Evolutionary conservation across 1,140 invertebrate genomes (phyloP), one percentile per base, ranked within the genome.

Genomic region (Limonius californicus): DNA sequence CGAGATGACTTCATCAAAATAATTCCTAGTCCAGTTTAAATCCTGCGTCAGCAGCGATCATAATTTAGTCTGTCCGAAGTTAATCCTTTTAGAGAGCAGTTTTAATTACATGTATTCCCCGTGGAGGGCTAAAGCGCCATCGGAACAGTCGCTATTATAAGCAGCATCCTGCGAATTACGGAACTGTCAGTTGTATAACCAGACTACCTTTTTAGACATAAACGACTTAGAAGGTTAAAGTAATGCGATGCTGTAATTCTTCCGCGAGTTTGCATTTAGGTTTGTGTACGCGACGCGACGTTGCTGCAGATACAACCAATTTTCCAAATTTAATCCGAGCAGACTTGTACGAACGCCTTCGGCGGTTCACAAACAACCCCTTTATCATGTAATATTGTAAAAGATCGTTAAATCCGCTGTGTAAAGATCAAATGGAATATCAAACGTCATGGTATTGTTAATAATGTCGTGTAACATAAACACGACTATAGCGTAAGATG

Each of bases 71-170:
- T 68, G 69, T 69, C 69, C 69, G 54, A 68, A 68, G 67, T 69
- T 72, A 70, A 72, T 72, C 70, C 69, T 72, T 69, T 65, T 63
- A 66, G 69, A 72, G 71, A 70, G 68, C 67, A 70, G 64, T 72
- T 72, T 72, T 72, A 72, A 72, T 72, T 72, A 72, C 69, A 69
- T 65, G 65, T 69, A 69, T 67, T 68, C 71, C 65, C 68, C 60
- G 42, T 54, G 69, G 70, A 62, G 64, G 57, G 18, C 54, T 69
- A 68, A 72, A 69, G 68, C 62, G 65, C 67, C 14, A 39, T 39
- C n/a, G 35, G 35, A 39, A 39, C 35, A n/a, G 8, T 39, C 8
- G 2, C 35, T 39, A 27, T 14, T 39, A 39, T 39, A 39, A 39
- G 35, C n/a, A 39, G n/a, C n/a, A 39, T 39, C 35, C n/a, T n/a